Evolutionary conservation across 2,888 invertebrate genomes (phyloP), one percentile per base, ranked within the genome.

Genomic region (Eubasilissa splendida): DNA sequence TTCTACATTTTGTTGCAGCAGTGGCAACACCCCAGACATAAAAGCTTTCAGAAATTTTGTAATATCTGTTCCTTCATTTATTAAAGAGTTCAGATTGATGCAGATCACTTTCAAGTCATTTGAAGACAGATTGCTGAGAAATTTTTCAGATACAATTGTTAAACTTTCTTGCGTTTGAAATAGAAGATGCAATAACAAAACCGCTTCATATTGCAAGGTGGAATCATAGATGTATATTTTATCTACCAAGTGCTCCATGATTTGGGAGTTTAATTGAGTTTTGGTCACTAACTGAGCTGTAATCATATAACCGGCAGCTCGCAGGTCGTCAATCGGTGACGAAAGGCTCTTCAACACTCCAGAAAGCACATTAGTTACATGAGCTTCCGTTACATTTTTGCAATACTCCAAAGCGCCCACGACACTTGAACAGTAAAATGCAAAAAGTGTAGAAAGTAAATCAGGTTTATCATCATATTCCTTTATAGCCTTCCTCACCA

Each of bases 371-470:
- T 93, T 91, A 70, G 92, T 91, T 2, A 97, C 87, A 77, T 96
- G 92, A 82, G 92, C 87, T 86, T 95, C 94, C 74, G 92, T 89
- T 8, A 94, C 86, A 77, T 87, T 86, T 63, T 90, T 86, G 0
- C 90, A 88, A 58, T 91, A 89, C 81, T 95, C 93, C 11, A 96
- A 89, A 54, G 93, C 92, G 4, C 96, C 96, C 56, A 95, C 91
- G 0, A 95, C 89, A 0, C 94, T 92, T 12, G 95, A 93, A 75
- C 95, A 94, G 86, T 95, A 96, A 88, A 97, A 97, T 9, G 95
- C 95, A 86, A 95, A 94, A 2, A 96, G 90, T 0, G 95, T 93
- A 76, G 93, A 93, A 10, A 96, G 87, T 59, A 92, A 89, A 59
- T 90, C 88, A 0, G 94, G 92, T 81, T 92, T 89, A 3, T 91